Conservation (phyloP, 2,888 invertebrate genomes). For the Tachystola acroxantha region DNA sequence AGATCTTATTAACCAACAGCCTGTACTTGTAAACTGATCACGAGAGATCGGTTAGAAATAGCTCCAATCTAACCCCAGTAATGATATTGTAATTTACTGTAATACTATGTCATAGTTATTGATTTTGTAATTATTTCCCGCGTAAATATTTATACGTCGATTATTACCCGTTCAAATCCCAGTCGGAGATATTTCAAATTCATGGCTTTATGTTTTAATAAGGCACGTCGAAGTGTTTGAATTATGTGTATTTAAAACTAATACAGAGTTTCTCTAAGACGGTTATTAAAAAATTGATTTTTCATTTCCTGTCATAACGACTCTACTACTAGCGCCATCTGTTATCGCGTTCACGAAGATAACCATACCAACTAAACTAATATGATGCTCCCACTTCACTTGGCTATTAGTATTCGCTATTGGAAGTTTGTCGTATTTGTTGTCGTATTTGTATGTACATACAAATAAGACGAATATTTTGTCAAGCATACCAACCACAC, state of each 20-base stretch:
- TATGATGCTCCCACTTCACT: too few relatives aligned
- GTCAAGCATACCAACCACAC: too few relatives aligned
- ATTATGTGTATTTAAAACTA: too few relatives aligned
- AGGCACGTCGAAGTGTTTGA: neutral
- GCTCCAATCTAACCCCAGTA: constrained; percentile 27
- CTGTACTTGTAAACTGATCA: constrained; percentile 1
- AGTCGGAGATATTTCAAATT: constrained; percentile 4
- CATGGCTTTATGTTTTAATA: neutral
- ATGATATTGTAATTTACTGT: constrained; percentile 37
- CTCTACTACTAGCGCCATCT: constrained; percentile 34
- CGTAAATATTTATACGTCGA: constrained; percentile 11
- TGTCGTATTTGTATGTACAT: too few relatives aligned
- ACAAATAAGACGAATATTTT: too few relatives aligned
- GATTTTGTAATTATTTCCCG: constrained; percentile 13
- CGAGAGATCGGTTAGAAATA: constrained; percentile 16
- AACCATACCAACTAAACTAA: too few relatives aligned
- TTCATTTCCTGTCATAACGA: too few relatives aligned
- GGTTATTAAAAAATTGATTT: too few relatives aligned
- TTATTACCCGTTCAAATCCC: neutral
- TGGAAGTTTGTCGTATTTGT: too few relatives aligned
- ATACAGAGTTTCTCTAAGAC: too few relatives aligned
- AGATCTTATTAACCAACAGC: neutral
- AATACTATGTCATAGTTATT: constrained; percentile 15
- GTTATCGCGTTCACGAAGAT: too few relatives aligned
- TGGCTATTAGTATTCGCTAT: too few relatives aligned